Base-by-base conservation (phyloP, 1,140 invertebrate genomes). In the Leguminivora glycinivorella region DNA sequence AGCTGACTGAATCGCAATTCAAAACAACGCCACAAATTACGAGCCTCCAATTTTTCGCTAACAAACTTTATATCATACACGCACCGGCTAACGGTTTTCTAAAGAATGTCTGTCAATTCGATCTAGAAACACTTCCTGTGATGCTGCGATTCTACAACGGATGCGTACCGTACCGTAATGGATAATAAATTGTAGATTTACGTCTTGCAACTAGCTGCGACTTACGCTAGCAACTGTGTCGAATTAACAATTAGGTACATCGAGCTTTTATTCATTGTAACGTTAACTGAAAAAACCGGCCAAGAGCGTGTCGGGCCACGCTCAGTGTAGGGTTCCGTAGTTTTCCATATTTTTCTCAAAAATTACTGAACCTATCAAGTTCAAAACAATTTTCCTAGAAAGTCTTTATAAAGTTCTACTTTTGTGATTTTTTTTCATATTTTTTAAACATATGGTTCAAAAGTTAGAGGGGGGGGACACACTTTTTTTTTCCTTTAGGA, bases 1-100 rank as follows among this genome's bases (percentile, higher is more conserved):
- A 89, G 87, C 86, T 90, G 84, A 90, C 88, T 90, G 87, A 90
- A 83, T 86, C 83, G 83, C 86, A 81, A 82, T 81, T 77, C 81
- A 72, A 79, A 86, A 88, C 83, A 85, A 81, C 80, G 77, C 83
- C 75, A 75, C 78, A 87, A 88, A 34, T 88, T 86, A 88, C 83
- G 79, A 70, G 78, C 76, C 75, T 78, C 77, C 77, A 85, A 86
- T 85, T 87, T 87, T 87, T 89, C 80, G 83, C 75, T 80, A 82
- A 82, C 79, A 70, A 77, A 70, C 70, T 78, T 78, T 74, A 69
- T 74, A 52, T 40, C 60, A 66, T 66, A 34, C 22, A 69, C 67
- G 25, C 26, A n/a, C 6, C 26, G 60, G 71, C 72, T 67, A 78
- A 76, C 75, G 80, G 83, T 80, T 19, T 22, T 79, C 68, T 68